Evolutionary conservation across 2,888 invertebrate species (phyloP).

Genomic region (Sesamia inferens): DNA sequence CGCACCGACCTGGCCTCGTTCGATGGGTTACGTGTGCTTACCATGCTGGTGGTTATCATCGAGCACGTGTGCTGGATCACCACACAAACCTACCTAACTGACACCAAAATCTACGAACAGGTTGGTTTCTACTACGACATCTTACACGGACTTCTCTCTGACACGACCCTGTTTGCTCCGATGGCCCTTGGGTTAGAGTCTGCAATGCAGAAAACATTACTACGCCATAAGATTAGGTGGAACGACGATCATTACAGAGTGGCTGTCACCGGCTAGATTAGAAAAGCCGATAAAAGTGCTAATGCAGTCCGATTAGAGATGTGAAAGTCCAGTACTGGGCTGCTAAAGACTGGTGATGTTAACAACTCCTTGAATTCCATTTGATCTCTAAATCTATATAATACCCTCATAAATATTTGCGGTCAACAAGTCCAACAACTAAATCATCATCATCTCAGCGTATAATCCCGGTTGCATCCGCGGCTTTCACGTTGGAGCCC

Average conservation of each 20-base stretch:
- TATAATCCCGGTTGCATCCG: too few species aligned
- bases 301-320: too few species aligned
- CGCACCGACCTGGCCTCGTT: slow-evolving; percentile 78
- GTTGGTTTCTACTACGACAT: slow-evolving; percentile 60
- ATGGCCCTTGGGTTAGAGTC: neutral
- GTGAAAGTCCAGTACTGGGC: neutral
- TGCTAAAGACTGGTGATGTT: neutral
- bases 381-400: too few species aligned
- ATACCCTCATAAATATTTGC: too few species aligned
- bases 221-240: neutral
- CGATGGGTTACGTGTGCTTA: slow-evolving; percentile 84
- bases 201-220: too few species aligned
- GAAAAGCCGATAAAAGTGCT: too few species aligned
- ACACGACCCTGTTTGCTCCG: neutral
- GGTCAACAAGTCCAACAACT: neutral
- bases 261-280: neutral
- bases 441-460: too few species aligned
- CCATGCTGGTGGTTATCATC: slow-evolving; percentile 85
- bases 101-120: slow-evolving; percentile 78
- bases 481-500: too few species aligned
- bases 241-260: neutral
- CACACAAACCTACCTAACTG: slow-evolving; percentile 78
- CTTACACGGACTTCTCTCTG: too few species aligned
- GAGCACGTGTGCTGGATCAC: slow-evolving; percentile 87
- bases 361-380: too few species aligned